Evolutionary conservation across 2,888 invertebrate species (phyloP), one percentile per base, ranked within the genome.

Genomic region (Bombylius major): DNA sequence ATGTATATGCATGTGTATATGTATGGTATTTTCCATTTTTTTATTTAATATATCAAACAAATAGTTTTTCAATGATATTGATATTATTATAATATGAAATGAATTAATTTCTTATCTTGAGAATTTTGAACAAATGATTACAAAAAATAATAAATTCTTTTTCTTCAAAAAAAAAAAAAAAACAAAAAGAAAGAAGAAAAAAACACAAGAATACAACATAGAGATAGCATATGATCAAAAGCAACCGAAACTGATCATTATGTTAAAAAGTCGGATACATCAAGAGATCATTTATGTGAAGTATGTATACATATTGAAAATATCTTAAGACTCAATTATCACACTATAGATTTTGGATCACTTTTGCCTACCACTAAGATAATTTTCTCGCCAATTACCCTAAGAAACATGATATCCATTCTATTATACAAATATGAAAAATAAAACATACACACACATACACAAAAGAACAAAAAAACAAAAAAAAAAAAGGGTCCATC

Each of bases 261-360:
- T 50, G 6, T 12, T 33, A 23, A 12, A 12, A 32, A 7, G 45
- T 45, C 45, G 45, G 50, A 54, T 54, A 49, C 36, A 6, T 33
- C 23, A 45, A 54, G 44, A 53, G 44, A n/a, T 23, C 13, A 23
- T 23, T 23, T 23, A 23, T 23, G 23, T 23, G 23, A 23, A 23
- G 23, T 23, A 23, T 23, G 23, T 23, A 23, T 23, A n/a, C 45
- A 12, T 42, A 54, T 54, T 49, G 55, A 50, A 47, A 51, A 49
- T 51, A 58, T 55, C 58, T 58, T 58, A 58, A 58, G 58, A 58
- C 58, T 58, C 58, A 58, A 58, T 58, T 58, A 58, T 58, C 58
- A 56, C 58, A 56, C 58, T 58, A 50, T 46, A 47, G 47, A 23
- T 33, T 50, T 49, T 34, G 45, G 34, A 14, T 31, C 44, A 23